Evolutionary conservation across 2,888 invertebrate genomes (phyloP).

Genomic region (Agrotis clavis): DNA sequence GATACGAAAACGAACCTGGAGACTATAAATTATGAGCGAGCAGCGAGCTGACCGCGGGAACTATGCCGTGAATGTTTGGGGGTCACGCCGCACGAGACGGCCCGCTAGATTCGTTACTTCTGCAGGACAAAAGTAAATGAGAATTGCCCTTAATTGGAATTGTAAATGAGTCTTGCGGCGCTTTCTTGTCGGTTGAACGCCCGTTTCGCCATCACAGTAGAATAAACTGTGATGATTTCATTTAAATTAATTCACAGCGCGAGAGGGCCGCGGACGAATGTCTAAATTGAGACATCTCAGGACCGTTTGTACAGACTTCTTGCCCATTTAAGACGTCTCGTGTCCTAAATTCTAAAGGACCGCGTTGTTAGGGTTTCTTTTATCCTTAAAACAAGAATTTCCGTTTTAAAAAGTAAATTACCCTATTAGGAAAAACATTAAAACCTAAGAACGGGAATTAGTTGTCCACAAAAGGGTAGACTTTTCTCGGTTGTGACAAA

Average conservation of each 20-base stretch:
- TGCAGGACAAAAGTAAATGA: constrained; percentile 88
- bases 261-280: constrained; percentile 75
- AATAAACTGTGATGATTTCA: constrained; percentile 90
- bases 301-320: constrained; percentile 76
- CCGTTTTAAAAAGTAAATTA: constrained; percentile 71
- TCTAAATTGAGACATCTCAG: constrained; percentile 80
- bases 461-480: constrained; percentile 58
- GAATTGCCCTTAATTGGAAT: constrained; percentile 90
- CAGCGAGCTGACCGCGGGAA: constrained; percentile 59
- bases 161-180: constrained; percentile 89
- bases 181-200: constrained; percentile 88
- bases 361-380: constrained; percentile 69
- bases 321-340: constrained; percentile 71
- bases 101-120: constrained; percentile 82
- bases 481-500: constrained; percentile 21
- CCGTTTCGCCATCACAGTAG: constrained; percentile 84
- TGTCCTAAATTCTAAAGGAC: constrained; percentile 69
- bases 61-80: constrained; percentile 68
- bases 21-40: constrained; percentile 38
- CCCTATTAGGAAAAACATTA: constrained; percentile 68
- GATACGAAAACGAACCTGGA: constrained; percentile 34
- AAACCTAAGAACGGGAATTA: constrained; percentile 65
- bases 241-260: constrained; percentile 87
- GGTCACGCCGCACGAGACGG: constrained; percentile 70
- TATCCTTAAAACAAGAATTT: constrained; percentile 63